Conservation (phyloP, 2,113 vertebrate genomes). For the Edolisoma coerulescens region DNA sequence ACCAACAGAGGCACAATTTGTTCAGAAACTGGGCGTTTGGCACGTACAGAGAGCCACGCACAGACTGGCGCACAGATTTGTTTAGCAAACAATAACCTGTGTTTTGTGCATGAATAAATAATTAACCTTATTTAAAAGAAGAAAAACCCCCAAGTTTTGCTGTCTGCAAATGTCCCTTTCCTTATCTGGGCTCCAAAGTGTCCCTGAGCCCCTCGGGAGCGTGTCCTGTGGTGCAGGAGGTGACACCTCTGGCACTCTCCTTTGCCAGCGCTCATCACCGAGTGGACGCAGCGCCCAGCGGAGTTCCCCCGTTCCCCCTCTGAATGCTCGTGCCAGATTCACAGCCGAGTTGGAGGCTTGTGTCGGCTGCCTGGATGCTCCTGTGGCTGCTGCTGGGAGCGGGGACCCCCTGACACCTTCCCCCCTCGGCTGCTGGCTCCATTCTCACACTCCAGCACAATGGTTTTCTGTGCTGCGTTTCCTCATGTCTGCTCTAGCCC, state of each 20-base stretch:
- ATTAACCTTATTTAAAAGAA: constrained; percentile 37
- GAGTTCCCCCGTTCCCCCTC: background rate
- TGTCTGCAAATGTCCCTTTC: background rate
- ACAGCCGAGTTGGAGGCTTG: background rate
- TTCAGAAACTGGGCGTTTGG: background rate
- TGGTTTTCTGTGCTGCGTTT: background rate
- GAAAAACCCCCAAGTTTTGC: background rate
- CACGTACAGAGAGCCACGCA: background rate
- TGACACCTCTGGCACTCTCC: background rate
- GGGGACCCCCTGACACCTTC: background rate
- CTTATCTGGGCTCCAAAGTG: background rate
- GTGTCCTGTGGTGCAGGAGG: background rate
- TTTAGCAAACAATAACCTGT: constrained; percentile 62
- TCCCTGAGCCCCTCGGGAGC: fast-evolving
- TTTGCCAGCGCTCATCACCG: fast-evolving
- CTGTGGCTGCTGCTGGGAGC: background rate
- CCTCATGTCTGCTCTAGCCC: constrained; percentile 17
- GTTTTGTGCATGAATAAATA: constrained; percentile 49
- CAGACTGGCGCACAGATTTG: constrained; percentile 43
- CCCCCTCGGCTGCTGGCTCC: background rate
- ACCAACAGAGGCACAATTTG: background rate
- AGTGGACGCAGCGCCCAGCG: fast-evolving
- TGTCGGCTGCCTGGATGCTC: background rate
- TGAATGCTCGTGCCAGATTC: background rate
- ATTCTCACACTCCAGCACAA: background rate